Conservation (phyloP, 1,140 invertebrate genomes). For the Vollenhovia emeryi region DNA sequence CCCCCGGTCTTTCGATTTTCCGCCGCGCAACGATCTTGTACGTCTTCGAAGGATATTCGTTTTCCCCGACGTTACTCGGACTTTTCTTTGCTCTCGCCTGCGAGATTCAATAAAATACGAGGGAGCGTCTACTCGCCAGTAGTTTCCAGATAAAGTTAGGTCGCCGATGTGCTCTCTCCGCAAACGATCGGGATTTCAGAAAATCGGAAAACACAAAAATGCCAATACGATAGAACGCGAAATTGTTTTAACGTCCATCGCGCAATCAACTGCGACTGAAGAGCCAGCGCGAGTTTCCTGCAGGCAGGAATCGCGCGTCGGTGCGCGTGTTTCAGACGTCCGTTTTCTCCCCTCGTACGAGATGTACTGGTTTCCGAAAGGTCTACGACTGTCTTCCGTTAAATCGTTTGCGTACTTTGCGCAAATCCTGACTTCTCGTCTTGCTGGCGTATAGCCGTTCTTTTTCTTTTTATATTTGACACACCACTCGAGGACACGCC, state of each 20-base stretch:
- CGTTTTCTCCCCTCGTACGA: neutral
- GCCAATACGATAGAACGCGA: constrained; percentile 19
- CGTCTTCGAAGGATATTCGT: constrained; percentile 53
- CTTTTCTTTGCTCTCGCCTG: constrained; percentile 26
- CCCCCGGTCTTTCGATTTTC: constrained; percentile 53
- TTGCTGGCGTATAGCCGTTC: neutral
- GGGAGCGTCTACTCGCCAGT: constrained; percentile 26
- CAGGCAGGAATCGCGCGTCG: neutral
- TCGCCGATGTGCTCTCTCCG: neutral
- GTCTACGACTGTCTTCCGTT: neutral
- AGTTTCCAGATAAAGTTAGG: constrained; percentile 40
- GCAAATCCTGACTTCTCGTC: neutral
- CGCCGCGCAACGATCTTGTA: constrained; percentile 42
- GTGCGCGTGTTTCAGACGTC: neutral
- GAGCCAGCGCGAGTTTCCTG: constrained; percentile 8
- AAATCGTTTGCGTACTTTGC: neutral
- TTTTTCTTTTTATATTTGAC: neutral
- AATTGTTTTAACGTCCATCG: constrained; percentile 46
- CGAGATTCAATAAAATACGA: constrained; percentile 52
- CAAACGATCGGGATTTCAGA: constrained; percentile 37
- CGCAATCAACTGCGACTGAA: constrained; percentile 13
- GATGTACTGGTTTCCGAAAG: neutral
- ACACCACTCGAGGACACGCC: neutral
- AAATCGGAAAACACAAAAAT: constrained; percentile 37
- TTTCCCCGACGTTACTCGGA: constrained; percentile 26